Percentiles rank a stretch among this genome's conserved stretches.
Evolutionary conservation across 2,797 vertebrate genomes (phyloP).

Genomic region (Smutsia gigantea): DNA sequence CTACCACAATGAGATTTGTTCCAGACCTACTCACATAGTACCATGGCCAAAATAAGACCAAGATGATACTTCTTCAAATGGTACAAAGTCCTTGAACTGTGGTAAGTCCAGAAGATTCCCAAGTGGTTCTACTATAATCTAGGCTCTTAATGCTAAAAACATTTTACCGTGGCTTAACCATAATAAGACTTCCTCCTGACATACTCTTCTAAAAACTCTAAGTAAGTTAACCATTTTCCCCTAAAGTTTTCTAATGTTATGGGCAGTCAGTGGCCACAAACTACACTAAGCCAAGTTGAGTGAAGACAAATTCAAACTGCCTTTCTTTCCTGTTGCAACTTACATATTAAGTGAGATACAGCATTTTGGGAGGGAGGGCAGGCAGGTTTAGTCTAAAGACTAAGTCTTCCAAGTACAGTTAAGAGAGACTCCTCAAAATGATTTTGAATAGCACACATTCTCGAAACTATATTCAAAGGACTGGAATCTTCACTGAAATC

Average conservation of each 20-base stretch:
- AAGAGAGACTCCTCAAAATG: neutral
- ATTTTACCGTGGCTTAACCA: neutral
- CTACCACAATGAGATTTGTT: slow-evolving; percentile 25
- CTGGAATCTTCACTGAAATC: slow-evolving; percentile 11
- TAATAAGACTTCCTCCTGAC: slow-evolving; percentile 37
- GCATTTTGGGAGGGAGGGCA: neutral
- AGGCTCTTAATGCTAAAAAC: neutral
- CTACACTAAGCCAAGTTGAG: neutral
- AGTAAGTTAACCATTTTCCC: neutral
- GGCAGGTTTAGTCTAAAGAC: neutral
- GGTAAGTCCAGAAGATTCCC: neutral
- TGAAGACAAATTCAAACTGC: neutral
- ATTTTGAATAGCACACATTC: slow-evolving; percentile 26
- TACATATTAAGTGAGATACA: neutral
- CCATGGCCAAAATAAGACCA: slow-evolving; percentile 25
- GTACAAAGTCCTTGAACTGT: neutral
- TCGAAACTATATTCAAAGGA: neutral
- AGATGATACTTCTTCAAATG: slow-evolving; percentile 18
- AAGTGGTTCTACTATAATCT: slow-evolving; percentile 21
- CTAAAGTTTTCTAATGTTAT: slow-evolving; percentile 23
- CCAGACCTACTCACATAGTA: neutral
- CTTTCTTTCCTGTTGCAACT: neutral
- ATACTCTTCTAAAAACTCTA: slow-evolving; percentile 14
- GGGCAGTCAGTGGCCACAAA: slow-evolving; percentile 26
- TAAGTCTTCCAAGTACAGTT: neutral